These are phyloP conservation scores for Distichodus sexfasciatus DNA, from an alignment of 2,797 vertebrate species.

Conservation along the genomic window DNA sequence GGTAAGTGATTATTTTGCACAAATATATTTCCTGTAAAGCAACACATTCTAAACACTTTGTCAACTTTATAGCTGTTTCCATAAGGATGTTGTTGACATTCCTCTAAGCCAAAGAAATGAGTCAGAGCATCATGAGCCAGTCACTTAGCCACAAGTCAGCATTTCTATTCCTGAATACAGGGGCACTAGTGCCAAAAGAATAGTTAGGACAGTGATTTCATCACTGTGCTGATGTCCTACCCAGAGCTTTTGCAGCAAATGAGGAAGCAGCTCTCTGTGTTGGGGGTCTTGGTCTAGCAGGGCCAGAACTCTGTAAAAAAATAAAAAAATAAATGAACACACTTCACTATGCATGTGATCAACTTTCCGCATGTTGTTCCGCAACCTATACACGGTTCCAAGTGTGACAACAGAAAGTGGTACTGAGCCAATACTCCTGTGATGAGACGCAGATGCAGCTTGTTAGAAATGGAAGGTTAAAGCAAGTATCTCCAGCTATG, in stretches of 20 bases:
- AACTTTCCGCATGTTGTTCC: too few species aligned
- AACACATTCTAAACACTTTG: background rate
- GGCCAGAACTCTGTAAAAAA: slow-evolving; percentile 37
- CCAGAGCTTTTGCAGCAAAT: slow-evolving; percentile 30
- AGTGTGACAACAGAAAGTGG: too few species aligned
- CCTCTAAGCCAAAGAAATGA: too few species aligned
- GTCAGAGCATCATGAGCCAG: background rate
- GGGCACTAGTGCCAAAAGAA: background rate
- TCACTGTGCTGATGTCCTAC: slow-evolving; percentile 18
- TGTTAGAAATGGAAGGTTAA: too few species aligned
- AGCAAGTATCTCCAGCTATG: too few species aligned
- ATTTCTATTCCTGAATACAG: background rate
- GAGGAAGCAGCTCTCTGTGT: slow-evolving; percentile 26
- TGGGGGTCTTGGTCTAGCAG: slow-evolving; percentile 52
- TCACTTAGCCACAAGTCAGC: background rate
- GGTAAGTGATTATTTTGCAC: background rate
- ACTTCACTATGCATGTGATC: background rate
- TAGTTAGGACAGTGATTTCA: background rate
- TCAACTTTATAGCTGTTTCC: background rate
- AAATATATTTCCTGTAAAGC: background rate
- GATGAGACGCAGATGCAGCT: too few species aligned
- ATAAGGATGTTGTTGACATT: too few species aligned
- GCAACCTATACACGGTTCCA: too few species aligned
- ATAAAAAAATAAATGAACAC: slow-evolving; percentile 1
- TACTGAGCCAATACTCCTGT: too few species aligned